Percentiles rank a stretch among this genome's conserved stretches.
These are phyloP conservation scores for Alloscopus bannaensis DNA, from an alignment of 2,888 invertebrate species.

Conservation along the genomic window DNA sequence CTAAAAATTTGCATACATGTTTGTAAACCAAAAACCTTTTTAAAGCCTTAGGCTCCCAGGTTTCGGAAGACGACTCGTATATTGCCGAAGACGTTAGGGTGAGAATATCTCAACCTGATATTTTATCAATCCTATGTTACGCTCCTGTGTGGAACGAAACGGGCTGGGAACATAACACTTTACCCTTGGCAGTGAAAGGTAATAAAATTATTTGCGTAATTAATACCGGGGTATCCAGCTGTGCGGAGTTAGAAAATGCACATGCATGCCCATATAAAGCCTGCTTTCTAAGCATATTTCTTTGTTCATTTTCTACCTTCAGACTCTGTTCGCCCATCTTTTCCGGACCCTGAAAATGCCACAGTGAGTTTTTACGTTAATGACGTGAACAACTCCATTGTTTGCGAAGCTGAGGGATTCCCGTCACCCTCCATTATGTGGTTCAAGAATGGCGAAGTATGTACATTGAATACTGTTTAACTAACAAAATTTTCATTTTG, in stretches of 20 bases:
- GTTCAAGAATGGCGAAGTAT: constrained; percentile 61
- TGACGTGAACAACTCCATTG: constrained; percentile 51
- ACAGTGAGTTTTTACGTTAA: constrained; percentile 45
- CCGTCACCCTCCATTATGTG: constrained; percentile 64
- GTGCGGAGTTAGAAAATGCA: not conserved
- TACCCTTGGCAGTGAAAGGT: constrained; percentile 54
- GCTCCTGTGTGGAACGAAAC: constrained; percentile 67
- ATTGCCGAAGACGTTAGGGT: constrained; percentile 52
- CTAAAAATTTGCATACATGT: not conserved
- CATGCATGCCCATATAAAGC: not conserved
- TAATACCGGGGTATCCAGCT: not conserved
- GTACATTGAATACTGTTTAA: too few species aligned
- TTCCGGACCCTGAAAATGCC: constrained; percentile 53
- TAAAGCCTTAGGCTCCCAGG: constrained; percentile 39
- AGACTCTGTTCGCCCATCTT: constrained; percentile 59
- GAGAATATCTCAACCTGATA: constrained; percentile 48
- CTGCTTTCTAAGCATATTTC: not conserved
- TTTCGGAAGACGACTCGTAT: constrained; percentile 34
- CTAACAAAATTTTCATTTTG: constrained; percentile 1
- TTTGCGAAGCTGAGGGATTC: constrained; percentile 62
- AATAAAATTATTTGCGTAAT: constrained; percentile 3
- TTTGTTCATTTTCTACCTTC: not conserved
- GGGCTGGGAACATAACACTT: constrained; percentile 43
- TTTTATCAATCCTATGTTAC: constrained; percentile 45
- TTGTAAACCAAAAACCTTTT: not conserved